Percentiles rank a stretch among this genome's conserved stretches.
These are phyloP conservation scores for Propsilocerus akamusi DNA, from an alignment of 1,140 invertebrate genomes.

Conservation along the genomic window DNA sequence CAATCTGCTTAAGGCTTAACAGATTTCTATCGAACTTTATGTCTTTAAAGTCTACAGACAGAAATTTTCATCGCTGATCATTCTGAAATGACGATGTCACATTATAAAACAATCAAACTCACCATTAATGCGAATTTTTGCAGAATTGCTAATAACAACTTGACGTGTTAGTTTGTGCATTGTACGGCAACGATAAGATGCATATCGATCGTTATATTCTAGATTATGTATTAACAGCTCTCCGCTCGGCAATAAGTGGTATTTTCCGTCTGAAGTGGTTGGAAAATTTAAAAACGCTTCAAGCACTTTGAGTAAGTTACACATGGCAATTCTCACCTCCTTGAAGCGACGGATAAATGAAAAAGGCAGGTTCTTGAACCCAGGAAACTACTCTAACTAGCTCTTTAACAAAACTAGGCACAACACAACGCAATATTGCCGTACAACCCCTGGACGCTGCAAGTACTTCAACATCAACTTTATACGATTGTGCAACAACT, in stretches of 20 bases:
- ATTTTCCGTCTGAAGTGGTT: constrained; percentile 47
- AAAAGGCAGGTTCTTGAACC: constrained; percentile 56
- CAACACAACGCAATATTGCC: constrained; percentile 58
- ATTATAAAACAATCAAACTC: constrained; percentile 16
- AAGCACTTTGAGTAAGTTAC: constrained; percentile 4
- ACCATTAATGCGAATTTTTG: constrained; percentile 52
- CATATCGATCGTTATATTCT: constrained; percentile 52
- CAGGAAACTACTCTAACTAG: constrained; percentile 68
- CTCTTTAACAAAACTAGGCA: constrained; percentile 63
- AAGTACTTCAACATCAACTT: constrained; percentile 50
- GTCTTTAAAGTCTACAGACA: no score
- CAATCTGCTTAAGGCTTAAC: no score
- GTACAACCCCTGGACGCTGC: constrained; percentile 57
- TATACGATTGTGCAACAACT: constrained; percentile 69
- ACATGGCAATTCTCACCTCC: constrained; percentile 36
- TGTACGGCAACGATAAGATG: constrained; percentile 55
- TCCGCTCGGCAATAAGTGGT: constrained; percentile 58
- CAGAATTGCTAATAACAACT: constrained; percentile 49
- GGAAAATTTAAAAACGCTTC: constrained; percentile 6
- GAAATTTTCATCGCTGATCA: no score
- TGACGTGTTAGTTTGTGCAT: constrained; percentile 57
- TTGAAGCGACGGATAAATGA: constrained; percentile 56
- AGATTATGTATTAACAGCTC: constrained; percentile 60
- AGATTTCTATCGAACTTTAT: no score
- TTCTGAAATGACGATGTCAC: no score